Evolutionary conservation across 2,888 invertebrate genomes (phyloP), one percentile per base, ranked within the genome.

Genomic region (Meliscaeva auricollis): DNA sequence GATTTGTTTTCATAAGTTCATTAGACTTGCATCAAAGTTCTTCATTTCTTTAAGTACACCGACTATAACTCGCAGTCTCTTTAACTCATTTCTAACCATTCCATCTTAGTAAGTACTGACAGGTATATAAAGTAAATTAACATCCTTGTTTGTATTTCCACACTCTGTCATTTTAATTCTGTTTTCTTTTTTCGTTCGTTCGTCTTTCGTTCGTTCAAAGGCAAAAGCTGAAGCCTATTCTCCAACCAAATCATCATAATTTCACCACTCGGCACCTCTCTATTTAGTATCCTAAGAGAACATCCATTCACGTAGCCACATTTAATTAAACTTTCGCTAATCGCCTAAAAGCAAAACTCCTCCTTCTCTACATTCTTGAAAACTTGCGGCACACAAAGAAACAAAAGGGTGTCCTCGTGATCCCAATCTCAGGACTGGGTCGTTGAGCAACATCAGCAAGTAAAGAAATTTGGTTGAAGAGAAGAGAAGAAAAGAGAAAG

Each of bases 261-360:
- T 81, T 77, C 81, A 77, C 77, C 76, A 85, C 73, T 85, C 85
- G 69, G 77, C 85, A 85, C 85, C 81, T 85, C 81, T 85, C 81
- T 17, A 84, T 80, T 76, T 48, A 68, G 26, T 74, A 20, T 48
- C 73, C 44, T 60, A 68, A 66, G 66, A 70, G 60, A 60, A 62
- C 66, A 72, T 26, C 69, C 48, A 56, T 74, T 38, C 79, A 69
- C 48, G 46, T 56, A 46, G 68, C 62, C 73, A 60, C 85, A 85
- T 85, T 85, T 85, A 81, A 85, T 85, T 85, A 85, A 85, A 85
- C 81, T 85, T 85, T 85, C 85, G 77, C 85, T 85, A 85, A 81
- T 85, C 85, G 85, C 85, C 76, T 80, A 84, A 80, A 80, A 75
- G 84, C 84, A 80, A 74, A 60, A 64, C 64, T 46, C 30, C 64